These are phyloP conservation scores for Aleiodes testaceus DNA, from an alignment of 2,888 invertebrate genomes.

Conservation along the genomic window DNA sequence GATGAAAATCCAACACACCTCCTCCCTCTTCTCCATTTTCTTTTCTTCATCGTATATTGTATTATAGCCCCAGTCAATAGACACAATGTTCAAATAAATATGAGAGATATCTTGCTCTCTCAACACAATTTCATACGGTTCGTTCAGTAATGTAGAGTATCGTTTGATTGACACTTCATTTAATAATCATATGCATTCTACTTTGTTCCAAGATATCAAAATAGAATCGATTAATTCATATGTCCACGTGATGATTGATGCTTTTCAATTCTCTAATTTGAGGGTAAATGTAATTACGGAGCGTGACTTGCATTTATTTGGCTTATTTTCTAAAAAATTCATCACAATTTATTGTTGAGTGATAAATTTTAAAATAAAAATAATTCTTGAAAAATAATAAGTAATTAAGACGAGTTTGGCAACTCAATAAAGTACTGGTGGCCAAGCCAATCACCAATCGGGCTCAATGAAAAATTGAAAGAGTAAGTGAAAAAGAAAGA, in stretches of 20 bases:
- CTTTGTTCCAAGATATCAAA: neutral
- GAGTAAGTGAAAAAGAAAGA: constrained; percentile 9
- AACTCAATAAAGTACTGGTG: constrained; percentile 25
- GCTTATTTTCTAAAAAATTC: no score
- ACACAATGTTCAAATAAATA: neutral
- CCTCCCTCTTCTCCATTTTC: constrained; percentile 29
- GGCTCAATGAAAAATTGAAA: constrained; percentile 41
- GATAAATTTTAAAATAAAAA: neutral
- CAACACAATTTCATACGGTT: constrained; percentile 1
- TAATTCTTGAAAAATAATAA: no score
- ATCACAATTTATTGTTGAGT: no score
- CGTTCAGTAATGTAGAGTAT: neutral
- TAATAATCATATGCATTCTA: neutral
- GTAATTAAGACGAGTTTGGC: constrained; percentile 26
- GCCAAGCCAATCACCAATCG: constrained; percentile 25
- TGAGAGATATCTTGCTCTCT: constrained; percentile 7
- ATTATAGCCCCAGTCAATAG: constrained; percentile 1
- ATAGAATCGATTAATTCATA: constrained; percentile 7
- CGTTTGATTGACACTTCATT: neutral
- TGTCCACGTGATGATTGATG: neutral
- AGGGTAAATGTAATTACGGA: no score
- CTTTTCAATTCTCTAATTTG: no score
- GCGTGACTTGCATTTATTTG: no score
- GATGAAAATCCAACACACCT: constrained; percentile 14
- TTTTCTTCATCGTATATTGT: constrained; percentile 3